A percentile compares a stretch with the other conserved stretches of the same genome.
Evolutionary conservation across 1,140 invertebrate species (phyloP).

Genomic region (Neodiprion pinetum): DNA sequence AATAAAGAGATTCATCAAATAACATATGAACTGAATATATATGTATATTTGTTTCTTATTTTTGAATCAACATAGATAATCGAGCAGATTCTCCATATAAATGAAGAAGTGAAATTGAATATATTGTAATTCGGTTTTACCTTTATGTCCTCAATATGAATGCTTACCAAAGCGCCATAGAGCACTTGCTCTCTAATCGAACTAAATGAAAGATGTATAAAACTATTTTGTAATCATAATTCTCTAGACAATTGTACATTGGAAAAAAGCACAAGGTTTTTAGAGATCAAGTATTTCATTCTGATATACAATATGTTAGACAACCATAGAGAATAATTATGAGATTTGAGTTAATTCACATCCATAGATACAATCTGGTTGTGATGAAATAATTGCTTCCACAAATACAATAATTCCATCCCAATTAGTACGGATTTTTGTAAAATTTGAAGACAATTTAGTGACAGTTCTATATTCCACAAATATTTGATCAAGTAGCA

Average conservation of each 20-base stretch:
- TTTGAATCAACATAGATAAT: neutral
- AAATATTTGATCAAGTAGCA: too few relatives aligned
- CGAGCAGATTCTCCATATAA: neutral
- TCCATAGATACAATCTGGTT: neutral
- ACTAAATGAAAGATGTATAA: constrained; percentile 3
- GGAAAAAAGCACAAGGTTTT: neutral
- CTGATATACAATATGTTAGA: neutral
- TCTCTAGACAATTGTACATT: constrained; percentile 1
- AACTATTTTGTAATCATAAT: constrained; percentile 6
- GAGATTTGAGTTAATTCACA: neutral
- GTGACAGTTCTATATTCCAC: too few relatives aligned
- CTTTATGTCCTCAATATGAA: constrained; percentile 1
- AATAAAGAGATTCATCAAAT: neutral
- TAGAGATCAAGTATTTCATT: constrained; percentile 2
- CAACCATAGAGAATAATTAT: neutral
- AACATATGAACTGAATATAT: too few relatives aligned
- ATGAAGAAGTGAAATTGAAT: neutral
- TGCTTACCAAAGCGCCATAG: constrained; percentile 2
- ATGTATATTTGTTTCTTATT: too few relatives aligned
- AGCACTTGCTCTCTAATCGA: constrained; percentile 7
- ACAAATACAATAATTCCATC: neutral
- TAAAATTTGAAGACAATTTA: too few relatives aligned
- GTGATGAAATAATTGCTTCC: neutral
- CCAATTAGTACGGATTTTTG: neutral
- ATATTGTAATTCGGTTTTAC: neutral